phyloP scores from a whole-genome alignment of 1,140 invertebrate species.

The Heliothis subflexa region DNA sequence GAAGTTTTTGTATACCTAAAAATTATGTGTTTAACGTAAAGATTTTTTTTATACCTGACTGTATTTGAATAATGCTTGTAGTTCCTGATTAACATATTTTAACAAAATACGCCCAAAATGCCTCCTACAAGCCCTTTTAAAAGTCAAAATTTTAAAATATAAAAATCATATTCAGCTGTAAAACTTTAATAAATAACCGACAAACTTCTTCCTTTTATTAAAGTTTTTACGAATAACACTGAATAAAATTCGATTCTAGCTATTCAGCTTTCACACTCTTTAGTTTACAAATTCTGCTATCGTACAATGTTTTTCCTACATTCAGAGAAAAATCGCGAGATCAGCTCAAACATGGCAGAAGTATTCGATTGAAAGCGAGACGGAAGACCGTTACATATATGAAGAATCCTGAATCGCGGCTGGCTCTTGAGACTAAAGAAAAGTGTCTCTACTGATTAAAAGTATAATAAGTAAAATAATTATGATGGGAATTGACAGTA shows the following conservation, averaged over 20 bases:
- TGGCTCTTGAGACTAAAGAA: background rate
- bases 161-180: no score
- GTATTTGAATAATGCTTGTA: no score
- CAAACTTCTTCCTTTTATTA: no score
- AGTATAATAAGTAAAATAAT: background rate
- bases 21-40: no score
- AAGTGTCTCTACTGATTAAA: conserved; percentile 3
- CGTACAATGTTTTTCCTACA: background rate
- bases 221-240: no score
- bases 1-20: background rate
- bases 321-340: conserved; percentile 3
- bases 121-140: no score
- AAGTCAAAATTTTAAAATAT: no score
- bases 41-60: no score
- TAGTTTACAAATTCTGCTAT: background rate
- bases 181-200: no score
- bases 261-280: background rate
- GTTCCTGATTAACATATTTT: no score
- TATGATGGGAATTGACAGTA: no score
- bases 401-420: conserved; percentile 11
- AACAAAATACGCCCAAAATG: no score
- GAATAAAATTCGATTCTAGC: background rate
- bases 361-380: conserved; percentile 30
- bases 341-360: conserved; percentile 10
- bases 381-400: conserved; percentile 37